Evolutionary conservation across 2,888 invertebrate species (phyloP).

Genomic region (Drosophila koepferae): DNA sequence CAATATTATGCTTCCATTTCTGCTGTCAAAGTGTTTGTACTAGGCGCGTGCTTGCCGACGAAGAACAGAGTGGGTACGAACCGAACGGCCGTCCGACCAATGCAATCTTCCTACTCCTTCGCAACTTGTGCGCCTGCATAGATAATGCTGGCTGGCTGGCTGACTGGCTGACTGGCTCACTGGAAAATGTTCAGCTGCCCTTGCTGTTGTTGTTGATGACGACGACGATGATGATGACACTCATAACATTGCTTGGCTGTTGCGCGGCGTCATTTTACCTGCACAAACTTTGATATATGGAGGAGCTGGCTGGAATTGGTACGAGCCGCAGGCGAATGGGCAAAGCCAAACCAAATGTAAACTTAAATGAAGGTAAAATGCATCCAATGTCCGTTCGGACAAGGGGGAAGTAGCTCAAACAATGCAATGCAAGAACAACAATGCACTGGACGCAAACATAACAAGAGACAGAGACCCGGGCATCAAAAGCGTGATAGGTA

Average conservation of each 20-base stretch:
- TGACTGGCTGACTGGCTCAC: slow-evolving; percentile 32
- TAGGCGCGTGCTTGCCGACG: slow-evolving; percentile 65
- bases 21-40: slow-evolving; percentile 76
- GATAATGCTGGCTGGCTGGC: slow-evolving; percentile 62
- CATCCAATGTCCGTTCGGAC: slow-evolving; percentile 60
- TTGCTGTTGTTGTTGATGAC: slow-evolving; percentile 25
- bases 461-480: slow-evolving; percentile 47
- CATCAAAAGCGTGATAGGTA: slow-evolving; percentile 10
- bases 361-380: slow-evolving; percentile 75
- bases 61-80: slow-evolving; percentile 38
- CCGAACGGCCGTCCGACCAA: slow-evolving; percentile 18
- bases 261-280: slow-evolving; percentile 73
- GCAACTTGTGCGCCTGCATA: slow-evolving; percentile 56
- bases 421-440: slow-evolving; percentile 48
- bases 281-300: slow-evolving; percentile 79
- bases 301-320: slow-evolving; percentile 23
- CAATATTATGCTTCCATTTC: slow-evolving; percentile 80
- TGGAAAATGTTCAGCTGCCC: slow-evolving; percentile 60
- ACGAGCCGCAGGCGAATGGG: slow-evolving; percentile 66
- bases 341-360: slow-evolving; percentile 71
- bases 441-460: slow-evolving; percentile 65
- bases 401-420: slow-evolving; percentile 38
- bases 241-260: slow-evolving; percentile 66
- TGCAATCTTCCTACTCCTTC: slow-evolving; percentile 8
- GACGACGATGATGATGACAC: slow-evolving; percentile 62